Conservation (phyloP, 2,113 vertebrate species). For the Meriones unguiculatus region DNA sequence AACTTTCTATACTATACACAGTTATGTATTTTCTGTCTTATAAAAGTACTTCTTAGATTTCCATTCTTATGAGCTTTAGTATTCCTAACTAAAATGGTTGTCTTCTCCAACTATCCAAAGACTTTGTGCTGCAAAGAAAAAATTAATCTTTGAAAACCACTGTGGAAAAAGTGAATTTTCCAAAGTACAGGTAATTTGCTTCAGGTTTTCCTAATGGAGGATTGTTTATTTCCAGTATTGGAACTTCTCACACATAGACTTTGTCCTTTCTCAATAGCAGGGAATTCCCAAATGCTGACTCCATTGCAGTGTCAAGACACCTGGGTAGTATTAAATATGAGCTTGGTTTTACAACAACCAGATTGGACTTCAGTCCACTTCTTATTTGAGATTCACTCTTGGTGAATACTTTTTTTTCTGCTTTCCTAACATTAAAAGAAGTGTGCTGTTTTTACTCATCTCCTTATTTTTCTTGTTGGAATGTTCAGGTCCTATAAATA, state of each 20-base stretch:
- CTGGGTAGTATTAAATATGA: slow-evolving; percentile 17
- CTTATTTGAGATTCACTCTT: slow-evolving; percentile 38
- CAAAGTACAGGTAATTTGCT: slow-evolving; percentile 38
- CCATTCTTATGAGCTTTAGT: neutral
- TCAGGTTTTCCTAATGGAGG: slow-evolving; percentile 49
- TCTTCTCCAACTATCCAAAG: neutral
- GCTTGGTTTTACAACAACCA: slow-evolving; percentile 54
- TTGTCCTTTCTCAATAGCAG: slow-evolving; percentile 46
- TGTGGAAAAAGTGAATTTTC: slow-evolving; percentile 32
- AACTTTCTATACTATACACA: neutral
- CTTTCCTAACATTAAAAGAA: slow-evolving; percentile 43
- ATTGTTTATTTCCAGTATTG: slow-evolving; percentile 51
- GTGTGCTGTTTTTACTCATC: slow-evolving; percentile 5
- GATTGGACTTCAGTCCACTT: slow-evolving; percentile 1
- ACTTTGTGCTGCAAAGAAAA: neutral
- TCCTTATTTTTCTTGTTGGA: slow-evolving; percentile 47
- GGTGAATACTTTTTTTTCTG: neutral
- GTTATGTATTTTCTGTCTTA: neutral
- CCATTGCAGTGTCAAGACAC: neutral
- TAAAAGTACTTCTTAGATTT: neutral
- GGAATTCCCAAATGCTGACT: slow-evolving; percentile 42
- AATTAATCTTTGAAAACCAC: slow-evolving; percentile 1
- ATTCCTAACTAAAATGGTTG: slow-evolving; percentile 45
- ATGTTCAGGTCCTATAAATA: neutral
- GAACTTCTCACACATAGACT: slow-evolving; percentile 26